Base-by-base conservation (phyloP, 2,888 invertebrate genomes). In the Autographa gamma region DNA sequence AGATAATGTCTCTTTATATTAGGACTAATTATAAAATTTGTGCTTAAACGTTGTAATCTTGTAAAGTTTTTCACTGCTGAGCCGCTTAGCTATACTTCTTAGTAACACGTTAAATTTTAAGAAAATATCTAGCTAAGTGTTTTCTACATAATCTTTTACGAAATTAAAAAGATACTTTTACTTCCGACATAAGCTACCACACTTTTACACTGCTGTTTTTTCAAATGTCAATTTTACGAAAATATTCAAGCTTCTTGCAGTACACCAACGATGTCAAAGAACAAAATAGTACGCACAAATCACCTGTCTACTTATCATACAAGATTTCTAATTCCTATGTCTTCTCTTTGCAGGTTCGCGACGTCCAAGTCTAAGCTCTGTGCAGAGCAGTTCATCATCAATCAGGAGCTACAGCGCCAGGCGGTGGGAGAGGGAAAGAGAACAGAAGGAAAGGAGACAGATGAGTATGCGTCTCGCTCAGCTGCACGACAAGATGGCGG, bases 281-380 rank as follows among this genome's bases (percentile, higher is more conserved):
- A 70, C 41, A 54, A 71, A 63, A 59, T 61, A 32, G 14, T 19
- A 48, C 19, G 61, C 79, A 79, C 76, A 70, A 61, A 79, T 74
- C 68, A 63, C 70, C 43, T 66, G 52, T 58, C 14, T 11, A 4
- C 32, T 63, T 60, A 19, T n/a, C 18, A 7, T 43, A 58, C 48
- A 54, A 66, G 58, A 72, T 63, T 18, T 66, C 60, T 71, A 83
- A 78, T 83, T 66, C 64, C 31, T 58, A 9, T 76, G 34, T 59
- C 58, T 76, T 71, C 18, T 19, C 82, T 79, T n/a, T 81, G 14
- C 93, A 98, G 98, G 98, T 96, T 98, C 98, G 90, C 96, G 98
- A 96, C 97, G 98, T 96, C 98, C 98, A 95, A 98, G 98, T 96
- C 96, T 98, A 96, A 97, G 97, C 82, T 98, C 98, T 79, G 96